Evolutionary conservation across 2,113 vertebrate genomes (phyloP), one percentile per base, ranked within the genome.

Genomic region (Gallinago media): DNA sequence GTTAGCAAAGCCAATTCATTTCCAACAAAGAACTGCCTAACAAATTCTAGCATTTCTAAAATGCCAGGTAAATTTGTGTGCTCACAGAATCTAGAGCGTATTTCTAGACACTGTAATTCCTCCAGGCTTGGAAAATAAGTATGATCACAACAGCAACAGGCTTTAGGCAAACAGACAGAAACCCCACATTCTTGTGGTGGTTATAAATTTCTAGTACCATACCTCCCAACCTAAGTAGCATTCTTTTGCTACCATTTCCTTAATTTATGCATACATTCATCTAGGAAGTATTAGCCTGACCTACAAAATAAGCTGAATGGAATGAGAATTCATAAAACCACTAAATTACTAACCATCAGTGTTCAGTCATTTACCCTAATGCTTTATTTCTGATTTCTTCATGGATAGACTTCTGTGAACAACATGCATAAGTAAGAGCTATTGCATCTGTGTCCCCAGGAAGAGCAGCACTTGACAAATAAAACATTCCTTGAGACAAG

Each of bases 341-440:
- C 12, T 49, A 65, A 87, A 88, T 62, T 66, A 50, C 40, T 62
- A 75, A 49, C 17, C 63, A 75, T 56, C 18, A 40, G 3, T n/a
- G 20, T 63, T 92, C 55, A 62, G 27, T 65, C 40, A 19, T n/a
- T 56, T 89, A 22, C 76, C 74, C 17, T 50, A 50, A 46, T 49
- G 21, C 65, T 86, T n/a, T 56, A 61, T 85, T 94, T 97, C 71
- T 54, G 63, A 61, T 75, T 49, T 96, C 74, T 91, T 95, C 52
- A 67, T 32, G 54, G 47, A 58, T 11, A 80, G 29, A 67, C 38
- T 75, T 66, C 59, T 74, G 38, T 49, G 31, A 63, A 49, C 31
- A 74, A 23, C 16, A 36, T 4, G 5, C 17, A 6, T 55, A 71
- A 92, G 67, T 50, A 71, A 50, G 82, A 85, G 40, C 31, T 62